These are phyloP conservation scores for Pristionchus arcanus DNA, from an alignment of 2,888 invertebrate genomes.

Conservation along the genomic window DNA sequence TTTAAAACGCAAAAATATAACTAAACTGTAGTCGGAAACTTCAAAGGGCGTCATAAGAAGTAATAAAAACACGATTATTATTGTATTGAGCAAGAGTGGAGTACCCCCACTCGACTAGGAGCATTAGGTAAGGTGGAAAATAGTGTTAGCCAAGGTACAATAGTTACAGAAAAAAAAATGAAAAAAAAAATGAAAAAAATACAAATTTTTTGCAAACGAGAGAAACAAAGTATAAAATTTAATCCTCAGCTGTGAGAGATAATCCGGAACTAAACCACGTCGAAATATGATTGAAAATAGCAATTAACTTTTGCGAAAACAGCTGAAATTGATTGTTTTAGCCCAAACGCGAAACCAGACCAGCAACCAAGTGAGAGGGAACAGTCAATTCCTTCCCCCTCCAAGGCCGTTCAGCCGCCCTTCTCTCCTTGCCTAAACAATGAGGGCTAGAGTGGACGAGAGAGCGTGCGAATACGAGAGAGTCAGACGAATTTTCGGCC, in stretches of 20 bases:
- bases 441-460: not conserved
- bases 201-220: no score
- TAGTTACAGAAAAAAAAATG: not conserved
- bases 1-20: no score
- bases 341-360: not conserved
- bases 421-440: slow-evolving; percentile 3
- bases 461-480: not conserved
- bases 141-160: not conserved
- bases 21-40: not conserved
- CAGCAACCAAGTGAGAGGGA: not conserved
- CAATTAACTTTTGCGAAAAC: no score
- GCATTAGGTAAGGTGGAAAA: not conserved
- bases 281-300: no score
- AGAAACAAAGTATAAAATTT: no score
- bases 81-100: not conserved
- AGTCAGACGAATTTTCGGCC: no score
- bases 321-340: not conserved
- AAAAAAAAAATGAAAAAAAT: not conserved
- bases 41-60: not conserved
- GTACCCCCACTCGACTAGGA: not conserved
- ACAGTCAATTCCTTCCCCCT: not conserved
- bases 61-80: not conserved
- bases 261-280: no score
- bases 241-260: no score
- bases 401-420: slow-evolving; percentile 13